A percentile compares a stretch with the other conserved stretches of the same genome.
Conservation (phyloP, 2,888 invertebrate species). For the Uropetala carovei region DNA sequence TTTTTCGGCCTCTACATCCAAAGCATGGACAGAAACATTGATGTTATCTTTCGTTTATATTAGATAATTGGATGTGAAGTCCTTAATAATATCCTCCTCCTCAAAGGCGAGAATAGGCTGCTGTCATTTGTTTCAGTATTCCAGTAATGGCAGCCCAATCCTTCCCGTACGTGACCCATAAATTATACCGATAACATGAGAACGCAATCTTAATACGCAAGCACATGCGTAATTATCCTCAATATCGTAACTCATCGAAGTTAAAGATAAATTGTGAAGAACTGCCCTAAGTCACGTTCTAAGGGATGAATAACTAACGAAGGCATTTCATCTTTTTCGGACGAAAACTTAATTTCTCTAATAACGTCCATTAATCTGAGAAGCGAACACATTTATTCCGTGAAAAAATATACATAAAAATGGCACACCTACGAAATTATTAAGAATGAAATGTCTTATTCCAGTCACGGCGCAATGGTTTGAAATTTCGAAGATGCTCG, state of each 20-base stretch:
- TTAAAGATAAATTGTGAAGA: conserved; percentile 14
- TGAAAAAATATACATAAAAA: too few relatives aligned
- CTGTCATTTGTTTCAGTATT: not conserved
- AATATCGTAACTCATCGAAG: not conserved
- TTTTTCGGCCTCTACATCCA: too few relatives aligned
- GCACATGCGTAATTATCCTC: not conserved
- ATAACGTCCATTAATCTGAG: not conserved
- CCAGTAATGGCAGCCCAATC: conserved; percentile 20
- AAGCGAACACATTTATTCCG: too few relatives aligned
- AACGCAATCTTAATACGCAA: not conserved
- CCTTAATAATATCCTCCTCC: not conserved
- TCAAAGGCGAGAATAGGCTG: not conserved
- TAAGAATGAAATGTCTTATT: too few relatives aligned
- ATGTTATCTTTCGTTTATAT: too few relatives aligned
- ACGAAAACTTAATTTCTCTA: not conserved
- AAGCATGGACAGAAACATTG: too few relatives aligned
- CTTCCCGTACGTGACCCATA: not conserved
- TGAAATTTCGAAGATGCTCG: too few relatives aligned
- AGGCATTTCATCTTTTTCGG: not conserved
- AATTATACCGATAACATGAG: not conserved
- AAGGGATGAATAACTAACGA: not conserved
- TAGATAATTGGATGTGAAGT: too few relatives aligned
- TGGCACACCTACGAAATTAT: too few relatives aligned
- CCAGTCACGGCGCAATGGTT: too few relatives aligned
- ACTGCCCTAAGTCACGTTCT: not conserved